Conservation (phyloP, 1,140 invertebrate species). For the Hyles euphorbiae region DNA sequence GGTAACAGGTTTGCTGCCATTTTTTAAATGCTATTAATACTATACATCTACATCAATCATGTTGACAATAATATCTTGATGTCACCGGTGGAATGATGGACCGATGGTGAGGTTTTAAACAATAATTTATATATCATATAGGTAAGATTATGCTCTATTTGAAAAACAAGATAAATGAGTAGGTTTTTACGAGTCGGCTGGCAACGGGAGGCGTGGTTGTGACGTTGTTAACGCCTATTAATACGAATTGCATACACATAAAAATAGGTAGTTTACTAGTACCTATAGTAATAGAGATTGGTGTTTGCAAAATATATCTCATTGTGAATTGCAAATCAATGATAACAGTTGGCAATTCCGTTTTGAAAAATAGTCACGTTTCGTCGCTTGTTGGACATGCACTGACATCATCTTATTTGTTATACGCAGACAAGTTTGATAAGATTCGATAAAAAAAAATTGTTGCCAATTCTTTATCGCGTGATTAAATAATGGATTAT, state of each 20-base stretch:
- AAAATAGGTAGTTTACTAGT: neutral
- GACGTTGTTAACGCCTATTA: constrained; percentile 25
- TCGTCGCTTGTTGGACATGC: neutral
- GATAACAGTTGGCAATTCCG: too few relatives aligned
- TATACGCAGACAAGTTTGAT: neutral
- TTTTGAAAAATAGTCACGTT: neutral
- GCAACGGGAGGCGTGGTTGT: constrained; percentile 57
- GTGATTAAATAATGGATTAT: too few relatives aligned
- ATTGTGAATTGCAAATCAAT: neutral
- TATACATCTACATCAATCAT: too few relatives aligned
- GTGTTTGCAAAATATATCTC: neutral
- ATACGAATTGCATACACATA: constrained; percentile 3
- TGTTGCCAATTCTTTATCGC: too few relatives aligned
- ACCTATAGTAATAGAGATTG: too few relatives aligned
- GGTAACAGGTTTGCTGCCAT: too few relatives aligned
- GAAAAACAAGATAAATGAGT: constrained; percentile 22
- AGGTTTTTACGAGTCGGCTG: constrained; percentile 19
- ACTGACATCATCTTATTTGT: constrained; percentile 5
- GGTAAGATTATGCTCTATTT: constrained; percentile 10
- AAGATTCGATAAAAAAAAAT: too few relatives aligned
- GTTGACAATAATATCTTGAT: too few relatives aligned
- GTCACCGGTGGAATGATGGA: too few relatives aligned
- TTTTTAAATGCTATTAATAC: too few relatives aligned
- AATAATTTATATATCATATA: neutral
- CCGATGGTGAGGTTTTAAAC: too few relatives aligned